phyloP scores from a whole-genome alignment of 2,797 vertebrate genomes.

The Sebastes taczanowskii region DNA sequence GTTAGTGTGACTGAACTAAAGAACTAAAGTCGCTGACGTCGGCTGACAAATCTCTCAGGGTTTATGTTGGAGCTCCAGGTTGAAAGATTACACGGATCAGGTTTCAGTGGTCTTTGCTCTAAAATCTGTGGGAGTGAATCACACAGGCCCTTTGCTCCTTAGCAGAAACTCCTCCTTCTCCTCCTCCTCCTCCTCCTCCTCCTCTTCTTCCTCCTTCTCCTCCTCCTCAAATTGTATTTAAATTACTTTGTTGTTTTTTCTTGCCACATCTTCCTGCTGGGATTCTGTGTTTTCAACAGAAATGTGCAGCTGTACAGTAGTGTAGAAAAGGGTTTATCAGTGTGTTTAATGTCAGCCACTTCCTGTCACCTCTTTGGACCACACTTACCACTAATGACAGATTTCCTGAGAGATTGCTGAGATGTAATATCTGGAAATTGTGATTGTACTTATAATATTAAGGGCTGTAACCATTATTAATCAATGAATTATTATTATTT shows the following conservation, averaged over 20 bases:
- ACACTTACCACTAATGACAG: background rate
- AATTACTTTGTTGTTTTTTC: background rate
- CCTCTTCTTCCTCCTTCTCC: background rate
- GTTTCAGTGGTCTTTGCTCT: conserved; percentile 27
- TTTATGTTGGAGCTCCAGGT: background rate
- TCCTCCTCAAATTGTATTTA: background rate
- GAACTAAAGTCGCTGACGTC: conserved; percentile 12
- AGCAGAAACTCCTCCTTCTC: background rate
- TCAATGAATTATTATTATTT: background rate
- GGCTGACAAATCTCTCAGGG: conserved; percentile 10
- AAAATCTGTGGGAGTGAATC: conserved; percentile 6
- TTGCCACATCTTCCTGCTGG: background rate
- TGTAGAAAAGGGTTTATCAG: background rate
- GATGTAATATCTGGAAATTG: background rate
- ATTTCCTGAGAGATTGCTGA: background rate
- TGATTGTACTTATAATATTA: background rate
- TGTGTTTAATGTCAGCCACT: background rate
- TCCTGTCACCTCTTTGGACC: background rate
- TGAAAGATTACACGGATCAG: conserved; percentile 16
- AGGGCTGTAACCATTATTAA: background rate
- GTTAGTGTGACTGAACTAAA: background rate
- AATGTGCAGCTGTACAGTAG: no score
- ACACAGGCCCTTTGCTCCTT: background rate
- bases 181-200: background rate
- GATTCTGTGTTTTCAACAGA: background rate